phyloP scores from a whole-genome alignment of 1,140 invertebrate genomes.

The Nymphalis io region DNA sequence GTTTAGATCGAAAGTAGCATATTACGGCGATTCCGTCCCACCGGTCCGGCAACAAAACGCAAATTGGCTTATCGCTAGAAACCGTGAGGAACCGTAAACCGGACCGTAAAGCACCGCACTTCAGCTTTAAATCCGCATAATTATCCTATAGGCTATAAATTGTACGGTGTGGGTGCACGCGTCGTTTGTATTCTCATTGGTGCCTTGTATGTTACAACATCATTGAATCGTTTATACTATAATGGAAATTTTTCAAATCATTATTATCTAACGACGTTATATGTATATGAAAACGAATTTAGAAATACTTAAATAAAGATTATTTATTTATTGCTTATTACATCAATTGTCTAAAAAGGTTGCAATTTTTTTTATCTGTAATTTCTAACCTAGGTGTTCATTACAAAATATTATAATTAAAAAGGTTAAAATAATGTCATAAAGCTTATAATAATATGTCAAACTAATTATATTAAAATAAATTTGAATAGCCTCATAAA shows the following conservation, averaged over 20 bases:
- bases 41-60: constrained; percentile 55
- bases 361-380: too few species aligned
- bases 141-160: constrained; percentile 79
- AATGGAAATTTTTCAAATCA: constrained; percentile 12
- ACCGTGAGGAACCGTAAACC: constrained; percentile 68
- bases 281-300: background rate
- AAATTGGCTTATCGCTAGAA: constrained; percentile 58
- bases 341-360: too few species aligned
- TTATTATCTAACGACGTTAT: background rate
- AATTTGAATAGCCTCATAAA: constrained; percentile 7
- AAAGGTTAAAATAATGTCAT: too few species aligned
- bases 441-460: too few species aligned
- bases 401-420: too few species aligned
- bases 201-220: constrained; percentile 48
- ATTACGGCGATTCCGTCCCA: constrained; percentile 51
- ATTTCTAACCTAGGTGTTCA: too few species aligned
- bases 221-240: constrained; percentile 47
- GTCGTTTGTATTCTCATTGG: constrained; percentile 57
- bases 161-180: constrained; percentile 57
- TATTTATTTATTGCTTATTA: too few species aligned
- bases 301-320: too few species aligned
- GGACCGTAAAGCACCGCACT: constrained; percentile 67
- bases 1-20: constrained; percentile 33
- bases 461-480: background rate
- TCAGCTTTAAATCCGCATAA: constrained; percentile 77